Conservation (phyloP, 2,888 invertebrate species). For the Crioceris asparagi region DNA sequence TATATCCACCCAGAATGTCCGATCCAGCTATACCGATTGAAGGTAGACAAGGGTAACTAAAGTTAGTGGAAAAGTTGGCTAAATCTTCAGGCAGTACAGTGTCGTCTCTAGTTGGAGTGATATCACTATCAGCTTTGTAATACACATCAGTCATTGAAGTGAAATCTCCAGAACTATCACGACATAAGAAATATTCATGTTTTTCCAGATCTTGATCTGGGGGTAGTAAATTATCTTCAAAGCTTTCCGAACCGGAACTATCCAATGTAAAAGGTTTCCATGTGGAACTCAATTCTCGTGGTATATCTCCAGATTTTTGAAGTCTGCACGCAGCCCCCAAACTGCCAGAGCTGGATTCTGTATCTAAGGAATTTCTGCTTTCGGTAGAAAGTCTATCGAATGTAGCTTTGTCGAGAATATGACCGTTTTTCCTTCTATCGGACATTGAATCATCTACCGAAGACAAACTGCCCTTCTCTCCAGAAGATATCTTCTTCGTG, state of each 20-base stretch:
- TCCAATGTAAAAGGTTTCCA: constrained; percentile 78
- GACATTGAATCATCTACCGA: constrained; percentile 34
- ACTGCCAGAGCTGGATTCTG: constrained; percentile 65
- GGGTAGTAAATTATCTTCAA: constrained; percentile 74
- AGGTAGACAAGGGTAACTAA: constrained; percentile 57
- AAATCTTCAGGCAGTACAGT: constrained; percentile 65
- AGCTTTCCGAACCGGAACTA: constrained; percentile 76
- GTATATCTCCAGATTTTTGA: constrained; percentile 44
- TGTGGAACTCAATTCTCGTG: constrained; percentile 63
- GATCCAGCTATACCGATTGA: constrained; percentile 45
- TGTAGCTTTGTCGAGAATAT: constrained; percentile 29
- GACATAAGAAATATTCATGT: constrained; percentile 36
- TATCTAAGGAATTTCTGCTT: constrained; percentile 62
- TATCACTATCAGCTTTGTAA: constrained; percentile 38
- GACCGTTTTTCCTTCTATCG: constrained; percentile 22
- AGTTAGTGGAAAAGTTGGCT: constrained; percentile 63
- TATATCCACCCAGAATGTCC: constrained; percentile 49
- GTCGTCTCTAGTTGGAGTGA: constrained; percentile 49
- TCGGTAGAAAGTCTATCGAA: constrained; percentile 44
- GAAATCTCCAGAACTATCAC: constrained; percentile 33
- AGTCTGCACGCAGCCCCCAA: constrained; percentile 55
- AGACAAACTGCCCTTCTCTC: constrained; percentile 33
- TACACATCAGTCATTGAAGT: constrained; percentile 30
- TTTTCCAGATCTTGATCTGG: constrained; percentile 53
- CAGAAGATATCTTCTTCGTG: constrained; percentile 35